Percentiles rank a stretch among this genome's conserved stretches.
phyloP scores from a whole-genome alignment of 1,140 invertebrate genomes.

The Cotesia chilonis region DNA sequence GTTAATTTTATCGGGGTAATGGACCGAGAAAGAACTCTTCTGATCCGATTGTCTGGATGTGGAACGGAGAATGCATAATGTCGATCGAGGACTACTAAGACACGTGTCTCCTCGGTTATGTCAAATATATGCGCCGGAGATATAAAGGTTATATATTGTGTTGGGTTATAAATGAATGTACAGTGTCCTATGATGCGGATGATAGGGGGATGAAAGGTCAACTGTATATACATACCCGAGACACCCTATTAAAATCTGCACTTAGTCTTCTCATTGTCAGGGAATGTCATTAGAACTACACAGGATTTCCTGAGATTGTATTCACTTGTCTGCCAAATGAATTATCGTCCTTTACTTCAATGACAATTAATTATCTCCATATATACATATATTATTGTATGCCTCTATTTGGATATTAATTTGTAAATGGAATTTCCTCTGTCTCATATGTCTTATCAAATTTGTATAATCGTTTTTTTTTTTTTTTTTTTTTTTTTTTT shows the following conservation, averaged over 20 bases:
- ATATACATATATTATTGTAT: too few relatives aligned
- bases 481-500: too few relatives aligned
- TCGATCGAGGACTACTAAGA: background rate
- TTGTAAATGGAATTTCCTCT: background rate
- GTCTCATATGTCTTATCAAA: too few relatives aligned
- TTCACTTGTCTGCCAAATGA: too few relatives aligned
- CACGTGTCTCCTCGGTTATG: background rate
- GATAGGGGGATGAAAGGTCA: constrained; percentile 39
- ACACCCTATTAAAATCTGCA: constrained; percentile 45
- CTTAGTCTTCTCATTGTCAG: constrained; percentile 41
- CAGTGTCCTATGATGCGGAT: constrained; percentile 21
- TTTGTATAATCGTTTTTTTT: too few relatives aligned
- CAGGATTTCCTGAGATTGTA: constrained; percentile 38
- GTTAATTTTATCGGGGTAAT: constrained; percentile 18
- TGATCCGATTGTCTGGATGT: constrained; percentile 4
- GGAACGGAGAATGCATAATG: background rate
- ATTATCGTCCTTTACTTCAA: too few relatives aligned
- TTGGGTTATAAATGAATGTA: constrained; percentile 1
- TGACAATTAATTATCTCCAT: constrained; percentile 15
- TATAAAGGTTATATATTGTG: background rate
- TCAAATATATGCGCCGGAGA: too few relatives aligned
- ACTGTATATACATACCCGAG: constrained; percentile 4
- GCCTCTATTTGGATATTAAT: too few relatives aligned
- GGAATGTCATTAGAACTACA: constrained; percentile 44
- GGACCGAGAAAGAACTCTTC: background rate